Base-by-base conservation (phyloP, 2,888 invertebrate species). In the Thymelicus sylvestris region DNA sequence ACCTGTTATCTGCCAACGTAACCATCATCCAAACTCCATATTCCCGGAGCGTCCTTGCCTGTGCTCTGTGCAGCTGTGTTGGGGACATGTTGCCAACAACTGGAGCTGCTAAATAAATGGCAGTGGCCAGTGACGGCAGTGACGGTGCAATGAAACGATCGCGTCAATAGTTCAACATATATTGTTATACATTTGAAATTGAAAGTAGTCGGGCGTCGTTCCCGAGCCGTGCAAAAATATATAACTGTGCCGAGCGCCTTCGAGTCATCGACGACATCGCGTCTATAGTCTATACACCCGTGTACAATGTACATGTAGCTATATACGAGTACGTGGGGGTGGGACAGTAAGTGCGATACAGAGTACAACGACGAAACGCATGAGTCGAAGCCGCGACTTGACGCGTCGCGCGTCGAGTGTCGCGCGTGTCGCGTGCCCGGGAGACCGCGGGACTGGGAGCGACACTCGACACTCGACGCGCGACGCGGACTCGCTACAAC, bases 101-200 rank as follows among this genome's bases (percentile, higher is more conserved):
- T 5, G 3, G 31, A 31, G 31, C 31, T 31, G 31, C 31, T 31
- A 31, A 31, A 31, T 31, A 31, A 31, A 5, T 31, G 57, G 12
- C 6, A 0, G 31, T 13, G 52, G n/a, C n/a, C n/a, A n/a, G n/a
- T n/a, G n/a, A n/a, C n/a, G 57, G 12, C 6, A 0, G 31, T 13
- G 52, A 19, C 10, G 31, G 31, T 2, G 19, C 19, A 78, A 81
- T 77, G 76, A 77, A 78, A 82, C 74, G 72, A 55, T 12, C n/a
- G 13, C 39, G 72, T 77, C 79, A 86, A 87, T 91, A 84, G 84
- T 86, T 90, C 87, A 92, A 92, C 92, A 92, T 92, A 90, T 90
- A 92, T 88, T 90, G 74, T 80, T 82, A 84, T 88, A 89, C 85
- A 88, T 87, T 88, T 86, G 86, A 88, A 87, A 86, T 87, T 78